These are phyloP conservation scores for Drosophila arawakana DNA, from an alignment of 1,140 invertebrate genomes.

Conservation along the genomic window DNA sequence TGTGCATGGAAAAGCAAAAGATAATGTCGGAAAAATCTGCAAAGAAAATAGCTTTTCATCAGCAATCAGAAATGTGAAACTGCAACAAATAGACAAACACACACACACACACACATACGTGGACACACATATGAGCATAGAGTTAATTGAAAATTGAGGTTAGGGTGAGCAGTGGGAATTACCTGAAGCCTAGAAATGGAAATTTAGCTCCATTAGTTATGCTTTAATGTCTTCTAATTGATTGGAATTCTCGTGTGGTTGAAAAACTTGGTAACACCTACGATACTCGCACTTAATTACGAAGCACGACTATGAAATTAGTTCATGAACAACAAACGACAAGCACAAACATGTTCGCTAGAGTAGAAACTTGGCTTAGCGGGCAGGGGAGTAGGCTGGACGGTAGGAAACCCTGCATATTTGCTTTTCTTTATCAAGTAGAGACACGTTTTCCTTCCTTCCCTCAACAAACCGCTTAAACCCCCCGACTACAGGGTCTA, in stretches of 20 bases:
- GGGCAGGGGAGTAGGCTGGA: too few relatives aligned
- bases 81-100: slow-evolving; percentile 14
- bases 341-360: too few relatives aligned
- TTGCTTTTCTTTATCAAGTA: too few relatives aligned
- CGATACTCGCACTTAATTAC: slow-evolving; percentile 42
- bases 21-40: slow-evolving; percentile 4
- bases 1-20: slow-evolving; percentile 7
- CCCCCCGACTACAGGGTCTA: not conserved
- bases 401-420: too few relatives aligned
- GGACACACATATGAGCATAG: slow-evolving; percentile 1
- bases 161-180: not conserved
- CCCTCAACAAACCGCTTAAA: not conserved
- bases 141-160: slow-evolving; percentile 63
- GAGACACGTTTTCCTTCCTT: too few relatives aligned
- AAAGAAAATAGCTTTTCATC: slow-evolving; percentile 20
- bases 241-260: slow-evolving; percentile 1
- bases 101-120: slow-evolving; percentile 2
- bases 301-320: slow-evolving; percentile 55
- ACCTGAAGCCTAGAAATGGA: slow-evolving; percentile 6
- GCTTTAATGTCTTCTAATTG: slow-evolving; percentile 30
- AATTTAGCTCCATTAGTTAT: slow-evolving; percentile 27
- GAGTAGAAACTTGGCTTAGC: too few relatives aligned
- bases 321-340: slow-evolving; percentile 57
- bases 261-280: slow-evolving; percentile 11
- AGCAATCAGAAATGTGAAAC: slow-evolving; percentile 28